phyloP scores from a whole-genome alignment of 2,113 vertebrate species.

The Cettia cetti region DNA sequence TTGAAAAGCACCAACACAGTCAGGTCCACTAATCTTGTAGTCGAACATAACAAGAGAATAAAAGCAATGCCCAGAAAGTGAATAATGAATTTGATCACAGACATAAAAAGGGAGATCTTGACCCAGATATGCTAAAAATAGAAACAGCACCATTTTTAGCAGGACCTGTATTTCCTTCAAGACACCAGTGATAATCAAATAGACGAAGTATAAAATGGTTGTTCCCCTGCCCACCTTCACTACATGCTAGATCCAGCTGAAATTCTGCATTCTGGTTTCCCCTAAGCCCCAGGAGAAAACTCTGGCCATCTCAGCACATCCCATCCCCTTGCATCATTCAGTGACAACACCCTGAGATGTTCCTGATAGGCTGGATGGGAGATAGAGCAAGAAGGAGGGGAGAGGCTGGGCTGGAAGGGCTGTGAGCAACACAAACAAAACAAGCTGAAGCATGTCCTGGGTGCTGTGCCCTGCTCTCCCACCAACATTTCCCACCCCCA shows the following conservation, averaged over 20 bases:
- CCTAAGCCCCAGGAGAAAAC: neutral
- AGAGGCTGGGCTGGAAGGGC: neutral
- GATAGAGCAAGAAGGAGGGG: neutral
- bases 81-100: neutral
- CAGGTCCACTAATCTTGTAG: neutral
- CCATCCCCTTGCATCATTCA: neutral
- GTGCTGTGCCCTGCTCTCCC: neutral
- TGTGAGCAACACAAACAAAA: neutral
- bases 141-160: neutral
- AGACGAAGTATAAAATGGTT: neutral
- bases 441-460: rapidly evolving
- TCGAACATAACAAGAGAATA: neutral
- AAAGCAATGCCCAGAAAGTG: neutral
- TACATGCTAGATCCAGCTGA: neutral
- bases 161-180: neutral
- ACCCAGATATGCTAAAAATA: neutral
- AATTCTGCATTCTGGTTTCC: neutral
- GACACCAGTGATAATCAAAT: neutral
- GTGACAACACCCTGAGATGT: neutral
- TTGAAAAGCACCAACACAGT: neutral
- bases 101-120: neutral
- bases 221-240: neutral
- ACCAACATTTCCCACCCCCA: neutral
- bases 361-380: neutral
- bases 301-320: neutral